phyloP scores from a whole-genome alignment of 2,113 vertebrate genomes.

The Trematomus loennbergii region DNA sequence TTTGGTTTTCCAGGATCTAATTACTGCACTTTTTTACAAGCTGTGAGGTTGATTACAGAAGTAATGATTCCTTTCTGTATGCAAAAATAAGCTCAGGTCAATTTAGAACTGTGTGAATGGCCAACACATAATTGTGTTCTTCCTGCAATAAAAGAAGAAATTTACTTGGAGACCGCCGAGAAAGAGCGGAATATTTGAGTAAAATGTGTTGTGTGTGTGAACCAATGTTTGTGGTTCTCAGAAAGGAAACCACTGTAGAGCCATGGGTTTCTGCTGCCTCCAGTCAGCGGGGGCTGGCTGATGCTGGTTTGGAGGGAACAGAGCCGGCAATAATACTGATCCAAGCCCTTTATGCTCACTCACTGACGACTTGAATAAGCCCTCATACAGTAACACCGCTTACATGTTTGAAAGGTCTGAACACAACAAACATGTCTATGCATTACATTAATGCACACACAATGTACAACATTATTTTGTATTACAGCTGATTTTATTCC shows the following conservation, averaged over 20 bases:
- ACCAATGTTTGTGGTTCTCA: background rate
- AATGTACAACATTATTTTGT: no score
- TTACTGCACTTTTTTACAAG: background rate
- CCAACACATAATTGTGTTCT: conserved; percentile 2
- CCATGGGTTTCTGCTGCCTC: conserved; percentile 24
- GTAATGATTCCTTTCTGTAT: conserved; percentile 35
- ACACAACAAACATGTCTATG: background rate
- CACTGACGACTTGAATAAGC: conserved; percentile 6
- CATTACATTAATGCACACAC: no score
- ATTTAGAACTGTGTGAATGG: conserved; percentile 6
- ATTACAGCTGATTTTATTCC: no score
- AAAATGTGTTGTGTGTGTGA: background rate
- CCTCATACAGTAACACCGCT: background rate
- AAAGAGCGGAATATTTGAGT: conserved; percentile 4
- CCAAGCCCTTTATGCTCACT: conserved; percentile 6
- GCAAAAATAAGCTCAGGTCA: conserved; percentile 21
- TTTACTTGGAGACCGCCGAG: background rate
- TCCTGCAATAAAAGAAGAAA: conserved; percentile 3
- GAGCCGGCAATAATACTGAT: conserved; percentile 20
- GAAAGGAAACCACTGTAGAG: background rate
- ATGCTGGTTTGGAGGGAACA: conserved; percentile 14
- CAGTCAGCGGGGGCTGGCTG: conserved; percentile 15
- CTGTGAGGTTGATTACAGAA: background rate
- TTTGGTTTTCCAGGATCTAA: background rate
- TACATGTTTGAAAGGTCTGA: background rate